phyloP scores from a whole-genome alignment of 1,140 invertebrate genomes.

The Ceratina calcarata region DNA sequence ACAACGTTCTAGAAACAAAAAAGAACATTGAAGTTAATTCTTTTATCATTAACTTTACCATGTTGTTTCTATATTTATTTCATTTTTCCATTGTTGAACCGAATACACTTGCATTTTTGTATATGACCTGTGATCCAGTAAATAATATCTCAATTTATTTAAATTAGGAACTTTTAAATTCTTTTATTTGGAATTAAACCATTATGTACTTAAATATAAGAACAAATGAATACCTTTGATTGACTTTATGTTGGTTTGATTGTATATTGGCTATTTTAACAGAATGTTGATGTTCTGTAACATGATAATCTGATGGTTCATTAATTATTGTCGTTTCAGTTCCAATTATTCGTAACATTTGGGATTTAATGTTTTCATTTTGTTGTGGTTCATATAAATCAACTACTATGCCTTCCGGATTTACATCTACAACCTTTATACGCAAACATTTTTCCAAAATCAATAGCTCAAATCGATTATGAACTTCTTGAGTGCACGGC shows the following conservation, averaged over 20 bases:
- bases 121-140: constrained; percentile 60
- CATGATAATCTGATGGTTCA: constrained; percentile 22
- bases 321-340: constrained; percentile 21
- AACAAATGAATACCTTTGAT: constrained; percentile 54
- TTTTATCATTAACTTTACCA: constrained; percentile 59
- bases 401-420: constrained; percentile 77
- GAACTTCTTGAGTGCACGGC: constrained; percentile 68
- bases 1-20: constrained; percentile 18
- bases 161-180: background rate
- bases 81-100: constrained; percentile 60
- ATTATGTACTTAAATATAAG: constrained; percentile 8
- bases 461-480: constrained; percentile 76
- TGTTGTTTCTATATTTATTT: too few species aligned
- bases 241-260: constrained; percentile 1
- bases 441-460: constrained; percentile 80
- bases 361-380: constrained; percentile 37
- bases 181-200: background rate
- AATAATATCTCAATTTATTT: constrained; percentile 32
- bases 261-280: background rate
- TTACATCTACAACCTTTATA: constrained; percentile 80
- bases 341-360: constrained; percentile 26
- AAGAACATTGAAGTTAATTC: constrained; percentile 26
- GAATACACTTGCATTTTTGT: constrained; percentile 55
- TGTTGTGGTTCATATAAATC: constrained; percentile 79
- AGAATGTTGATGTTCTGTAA: constrained; percentile 29